These are phyloP conservation scores for Bellardia pandia DNA, from an alignment of 2,888 invertebrate species.

Conservation along the genomic window DNA sequence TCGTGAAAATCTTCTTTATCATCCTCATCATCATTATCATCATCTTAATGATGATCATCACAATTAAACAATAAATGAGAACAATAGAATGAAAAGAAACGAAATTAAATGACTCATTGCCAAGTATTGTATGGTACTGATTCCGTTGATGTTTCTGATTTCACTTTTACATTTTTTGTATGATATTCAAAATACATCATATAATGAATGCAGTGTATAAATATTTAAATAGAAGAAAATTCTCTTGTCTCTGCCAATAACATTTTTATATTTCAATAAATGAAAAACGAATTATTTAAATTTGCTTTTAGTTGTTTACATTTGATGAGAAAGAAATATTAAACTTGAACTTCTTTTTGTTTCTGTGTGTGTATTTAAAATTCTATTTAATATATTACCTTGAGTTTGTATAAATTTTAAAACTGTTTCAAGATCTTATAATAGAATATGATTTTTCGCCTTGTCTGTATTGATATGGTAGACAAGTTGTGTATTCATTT, in stretches of 20 bases:
- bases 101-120: conserved; percentile 52
- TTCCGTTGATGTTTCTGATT: neutral
- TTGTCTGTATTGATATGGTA: too few relatives aligned
- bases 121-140: conserved; percentile 6
- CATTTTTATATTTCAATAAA: neutral
- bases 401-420: neutral
- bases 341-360: conserved; percentile 60
- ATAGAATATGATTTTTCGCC: too few relatives aligned
- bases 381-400: neutral
- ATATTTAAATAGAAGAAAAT: conserved; percentile 28
- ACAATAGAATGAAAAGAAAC: neutral
- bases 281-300: neutral
- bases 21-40: too few relatives aligned
- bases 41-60: conserved; percentile 30
- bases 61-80: neutral
- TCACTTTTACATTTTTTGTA: neutral
- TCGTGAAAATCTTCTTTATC: neutral
- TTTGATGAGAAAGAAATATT: conserved; percentile 17
- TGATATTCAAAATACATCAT: conserved; percentile 44
- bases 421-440: conserved; percentile 10
- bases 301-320: conserved; percentile 7
- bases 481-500: too few relatives aligned
- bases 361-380: neutral
- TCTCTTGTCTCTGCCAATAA: neutral
- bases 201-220: neutral